A percentile compares a stretch with the other conserved stretches of the same genome.
These are phyloP conservation scores for Zaprionus tsacasi DNA, from an alignment of 1,140 invertebrate species.

Conservation along the genomic window DNA sequence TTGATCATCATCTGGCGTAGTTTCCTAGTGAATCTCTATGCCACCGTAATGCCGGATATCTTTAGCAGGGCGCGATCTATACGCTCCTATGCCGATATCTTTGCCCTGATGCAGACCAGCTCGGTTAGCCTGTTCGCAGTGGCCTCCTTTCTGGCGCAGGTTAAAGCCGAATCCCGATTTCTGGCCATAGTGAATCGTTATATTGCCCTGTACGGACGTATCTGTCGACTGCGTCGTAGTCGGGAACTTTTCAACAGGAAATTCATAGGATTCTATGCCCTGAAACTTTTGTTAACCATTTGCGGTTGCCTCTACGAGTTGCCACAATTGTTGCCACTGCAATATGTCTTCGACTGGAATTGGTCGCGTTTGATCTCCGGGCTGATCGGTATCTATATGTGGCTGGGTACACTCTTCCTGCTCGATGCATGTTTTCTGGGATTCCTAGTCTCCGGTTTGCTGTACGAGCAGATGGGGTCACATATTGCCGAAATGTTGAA, in stretches of 20 bases:
- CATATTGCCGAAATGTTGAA: constrained; percentile 57
- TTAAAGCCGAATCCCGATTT: constrained; percentile 40
- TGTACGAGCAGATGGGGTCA: constrained; percentile 67
- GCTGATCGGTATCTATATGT: constrained; percentile 57
- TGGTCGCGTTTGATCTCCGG: background rate
- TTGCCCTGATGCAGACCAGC: constrained; percentile 36
- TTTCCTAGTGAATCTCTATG: constrained; percentile 53
- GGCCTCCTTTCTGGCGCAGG: constrained; percentile 56
- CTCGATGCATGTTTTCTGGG: constrained; percentile 70
- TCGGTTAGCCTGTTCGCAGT: constrained; percentile 59
- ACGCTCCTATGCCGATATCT: constrained; percentile 54
- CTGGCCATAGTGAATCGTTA: constrained; percentile 59
- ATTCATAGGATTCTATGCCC: constrained; percentile 42
- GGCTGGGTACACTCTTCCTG: constrained; percentile 69
- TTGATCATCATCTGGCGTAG: constrained; percentile 52
- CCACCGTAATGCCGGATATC: constrained; percentile 29
- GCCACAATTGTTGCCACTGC: constrained; percentile 29
- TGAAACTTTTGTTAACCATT: constrained; percentile 54
- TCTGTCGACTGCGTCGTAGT: constrained; percentile 26
- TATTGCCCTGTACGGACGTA: constrained; percentile 55
- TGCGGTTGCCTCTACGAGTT: constrained; percentile 58
- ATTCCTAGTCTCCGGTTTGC: constrained; percentile 58
- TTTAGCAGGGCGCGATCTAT: background rate
- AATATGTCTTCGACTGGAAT: background rate
- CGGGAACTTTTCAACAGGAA: constrained; percentile 46